Evolutionary conservation across 1,140 invertebrate species (phyloP).

Genomic region (Penaeus japonicus): DNA sequence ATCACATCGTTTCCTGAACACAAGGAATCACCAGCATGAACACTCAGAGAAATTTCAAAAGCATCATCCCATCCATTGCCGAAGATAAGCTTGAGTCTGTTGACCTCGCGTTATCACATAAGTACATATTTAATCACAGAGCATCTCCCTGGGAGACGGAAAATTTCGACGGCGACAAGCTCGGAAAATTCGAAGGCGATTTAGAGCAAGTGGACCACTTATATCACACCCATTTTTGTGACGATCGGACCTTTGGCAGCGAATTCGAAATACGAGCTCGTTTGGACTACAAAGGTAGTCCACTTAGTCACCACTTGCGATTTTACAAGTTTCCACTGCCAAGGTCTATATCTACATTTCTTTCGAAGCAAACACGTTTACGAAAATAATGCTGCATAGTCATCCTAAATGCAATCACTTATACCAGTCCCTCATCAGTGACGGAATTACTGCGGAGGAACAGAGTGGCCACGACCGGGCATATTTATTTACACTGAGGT

Average conservation of each 20-base stretch:
- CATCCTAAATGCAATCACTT: not conserved
- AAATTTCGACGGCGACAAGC: not conserved
- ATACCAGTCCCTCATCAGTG: not conserved
- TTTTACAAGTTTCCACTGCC: constrained; percentile 37
- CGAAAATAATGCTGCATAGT: not conserved
- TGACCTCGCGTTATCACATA: not conserved
- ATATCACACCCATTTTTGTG: not conserved
- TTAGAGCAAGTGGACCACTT: constrained; percentile 2
- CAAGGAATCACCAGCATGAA: no score
- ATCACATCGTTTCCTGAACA: no score
- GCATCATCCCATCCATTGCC: not conserved
- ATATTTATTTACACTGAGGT: no score
- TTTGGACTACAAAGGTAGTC: constrained; percentile 2
- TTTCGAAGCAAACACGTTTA: constrained; percentile 8
- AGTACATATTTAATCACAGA: constrained; percentile 24
- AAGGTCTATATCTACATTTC: constrained; percentile 34
- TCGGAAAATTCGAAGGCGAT: constrained; percentile 17
- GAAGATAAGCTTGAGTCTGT: not conserved
- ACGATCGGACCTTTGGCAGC: not conserved
- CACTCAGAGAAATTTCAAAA: not conserved
- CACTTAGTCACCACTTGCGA: constrained; percentile 18
- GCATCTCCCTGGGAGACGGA: constrained; percentile 40
- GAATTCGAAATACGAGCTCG: not conserved
- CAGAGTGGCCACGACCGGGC: not conserved
- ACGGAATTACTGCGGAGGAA: not conserved